Evolutionary conservation across 2,888 invertebrate species (phyloP).

Genomic region (Ferdinandea cuprea): DNA sequence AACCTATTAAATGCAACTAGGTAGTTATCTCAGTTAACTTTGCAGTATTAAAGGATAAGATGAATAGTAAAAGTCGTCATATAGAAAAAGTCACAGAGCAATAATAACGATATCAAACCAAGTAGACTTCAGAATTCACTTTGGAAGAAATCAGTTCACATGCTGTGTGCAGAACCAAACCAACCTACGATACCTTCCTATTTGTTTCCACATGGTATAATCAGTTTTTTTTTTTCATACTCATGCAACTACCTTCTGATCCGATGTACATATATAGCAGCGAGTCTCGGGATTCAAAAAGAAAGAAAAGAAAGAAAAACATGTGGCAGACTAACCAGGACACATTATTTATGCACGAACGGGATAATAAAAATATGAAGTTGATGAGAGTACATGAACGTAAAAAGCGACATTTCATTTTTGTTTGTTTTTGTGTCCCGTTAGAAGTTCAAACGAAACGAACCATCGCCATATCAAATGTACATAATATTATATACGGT

Average conservation of each 20-base stretch:
- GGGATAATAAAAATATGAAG: slow-evolving; percentile 39
- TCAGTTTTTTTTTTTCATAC: background rate
- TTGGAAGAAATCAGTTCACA: too few relatives aligned
- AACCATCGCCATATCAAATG: background rate
- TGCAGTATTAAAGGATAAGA: too few relatives aligned
- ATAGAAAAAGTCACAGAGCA: too few relatives aligned
- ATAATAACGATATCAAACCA: too few relatives aligned
- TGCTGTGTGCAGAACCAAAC: background rate
- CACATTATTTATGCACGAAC: slow-evolving; percentile 32
- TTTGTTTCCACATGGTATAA: slow-evolving; percentile 9
- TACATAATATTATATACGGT: background rate
- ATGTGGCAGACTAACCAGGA: slow-evolving; percentile 25
- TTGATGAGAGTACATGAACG: slow-evolving; percentile 30
- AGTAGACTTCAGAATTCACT: too few relatives aligned
- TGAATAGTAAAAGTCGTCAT: too few relatives aligned
- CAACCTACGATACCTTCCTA: background rate
- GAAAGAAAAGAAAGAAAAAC: background rate
- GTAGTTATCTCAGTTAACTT: too few relatives aligned
- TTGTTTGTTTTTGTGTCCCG: slow-evolving; percentile 1
- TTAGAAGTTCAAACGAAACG: slow-evolving; percentile 7
- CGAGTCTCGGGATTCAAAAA: background rate
- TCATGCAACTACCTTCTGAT: background rate
- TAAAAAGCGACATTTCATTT: slow-evolving; percentile 21
- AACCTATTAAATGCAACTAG: too few relatives aligned
- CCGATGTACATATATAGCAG: too few relatives aligned